These are phyloP conservation scores for Chloropsis cyanopogon DNA, from an alignment of 2,113 vertebrate genomes.

Conservation along the genomic window DNA sequence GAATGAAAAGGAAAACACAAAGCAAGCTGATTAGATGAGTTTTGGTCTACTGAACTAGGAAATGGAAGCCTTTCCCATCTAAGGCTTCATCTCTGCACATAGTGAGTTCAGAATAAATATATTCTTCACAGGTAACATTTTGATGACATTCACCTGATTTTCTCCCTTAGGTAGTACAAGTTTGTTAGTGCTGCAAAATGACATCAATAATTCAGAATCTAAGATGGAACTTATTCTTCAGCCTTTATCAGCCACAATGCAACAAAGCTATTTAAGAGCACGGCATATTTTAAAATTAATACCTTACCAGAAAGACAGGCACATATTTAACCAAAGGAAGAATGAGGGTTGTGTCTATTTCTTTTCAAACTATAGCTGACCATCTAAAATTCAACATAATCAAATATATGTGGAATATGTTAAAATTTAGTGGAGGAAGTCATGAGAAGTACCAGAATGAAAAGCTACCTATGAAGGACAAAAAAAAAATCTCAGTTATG, in stretches of 20 bases:
- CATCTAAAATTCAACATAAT: not conserved
- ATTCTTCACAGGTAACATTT: not conserved
- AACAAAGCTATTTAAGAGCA: not conserved
- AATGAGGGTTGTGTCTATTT: not conserved
- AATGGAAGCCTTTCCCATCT: not conserved
- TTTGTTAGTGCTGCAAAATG: not conserved
- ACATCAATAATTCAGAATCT: not conserved
- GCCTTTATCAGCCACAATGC: rapidly evolving
- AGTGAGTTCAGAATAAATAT: not conserved
- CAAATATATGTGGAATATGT: not conserved
- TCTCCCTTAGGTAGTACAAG: not conserved
- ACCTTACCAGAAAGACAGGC: not conserved
- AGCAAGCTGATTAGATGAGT: not conserved
- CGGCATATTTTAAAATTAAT: not conserved
- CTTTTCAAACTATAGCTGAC: not conserved
- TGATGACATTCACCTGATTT: not conserved
- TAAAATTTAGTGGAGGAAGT: not conserved
- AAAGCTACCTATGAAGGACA: not conserved
- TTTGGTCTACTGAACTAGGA: not conserved
- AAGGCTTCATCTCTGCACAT: not conserved
- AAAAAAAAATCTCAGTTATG: not conserved
- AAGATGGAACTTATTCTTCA: not conserved
- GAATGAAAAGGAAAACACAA: not conserved
- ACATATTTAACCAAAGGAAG: not conserved
- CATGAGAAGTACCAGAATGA: not conserved